Evolutionary conservation across 1,140 invertebrate species (phyloP).

Genomic region (Oscheius sp.): DNA sequence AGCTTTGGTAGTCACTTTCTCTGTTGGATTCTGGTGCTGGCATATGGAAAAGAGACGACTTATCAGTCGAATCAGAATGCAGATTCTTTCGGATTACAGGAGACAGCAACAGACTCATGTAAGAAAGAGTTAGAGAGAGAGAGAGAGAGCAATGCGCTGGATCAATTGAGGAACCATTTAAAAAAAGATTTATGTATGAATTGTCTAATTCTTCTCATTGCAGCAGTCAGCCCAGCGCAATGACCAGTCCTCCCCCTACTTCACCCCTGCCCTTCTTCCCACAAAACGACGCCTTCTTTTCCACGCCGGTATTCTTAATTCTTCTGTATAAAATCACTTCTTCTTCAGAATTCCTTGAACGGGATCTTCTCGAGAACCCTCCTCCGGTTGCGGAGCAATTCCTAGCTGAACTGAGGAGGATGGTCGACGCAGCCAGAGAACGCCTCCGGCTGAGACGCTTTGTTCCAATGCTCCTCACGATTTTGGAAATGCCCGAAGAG

Average conservation of each 20-base stretch:
- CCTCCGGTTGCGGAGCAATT: constrained; percentile 14
- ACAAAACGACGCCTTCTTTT: constrained; percentile 14
- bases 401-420: constrained; percentile 12
- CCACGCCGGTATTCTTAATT: background rate
- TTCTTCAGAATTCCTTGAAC: constrained; percentile 17
- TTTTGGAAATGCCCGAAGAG: constrained; percentile 10
- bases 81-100: constrained; percentile 10
- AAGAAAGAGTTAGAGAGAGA: no score
- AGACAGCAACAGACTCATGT: constrained; percentile 12
- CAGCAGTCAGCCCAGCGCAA: no score
- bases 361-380: constrained; percentile 9
- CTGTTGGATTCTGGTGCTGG: constrained; percentile 17
- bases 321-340: background rate
- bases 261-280: background rate
- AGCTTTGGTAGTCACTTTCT: constrained; percentile 4
- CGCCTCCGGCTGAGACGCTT: constrained; percentile 14
- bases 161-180: no score
- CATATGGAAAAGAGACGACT: constrained; percentile 14
- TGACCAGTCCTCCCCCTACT: no score
- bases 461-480: constrained; percentile 5
- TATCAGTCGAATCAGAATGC: constrained; percentile 21
- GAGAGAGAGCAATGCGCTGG: no score
- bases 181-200: no score
- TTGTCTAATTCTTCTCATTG: no score
- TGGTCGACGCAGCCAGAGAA: constrained; percentile 23